Evolutionary conservation across 2,888 invertebrate genomes (phyloP).

Genomic region (Cataglyphis cursor): DNA sequence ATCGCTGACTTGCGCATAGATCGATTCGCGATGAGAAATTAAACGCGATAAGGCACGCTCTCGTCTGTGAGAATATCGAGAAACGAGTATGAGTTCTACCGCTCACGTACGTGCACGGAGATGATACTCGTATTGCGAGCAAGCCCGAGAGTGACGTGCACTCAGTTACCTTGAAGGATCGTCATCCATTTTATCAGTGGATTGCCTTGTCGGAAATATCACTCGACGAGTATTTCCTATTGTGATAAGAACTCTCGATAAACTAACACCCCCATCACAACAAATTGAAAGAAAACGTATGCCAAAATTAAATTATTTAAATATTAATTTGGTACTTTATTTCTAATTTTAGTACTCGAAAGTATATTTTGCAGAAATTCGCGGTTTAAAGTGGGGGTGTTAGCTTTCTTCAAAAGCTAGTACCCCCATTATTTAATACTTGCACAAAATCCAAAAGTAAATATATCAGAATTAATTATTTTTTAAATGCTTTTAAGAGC

Average conservation of each 20-base stretch:
- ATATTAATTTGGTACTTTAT: too few relatives aligned
- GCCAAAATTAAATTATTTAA: too few relatives aligned
- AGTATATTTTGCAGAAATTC: too few relatives aligned
- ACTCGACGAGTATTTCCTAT: constrained; percentile 75
- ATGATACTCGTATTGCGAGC: constrained; percentile 1
- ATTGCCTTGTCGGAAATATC: constrained; percentile 82
- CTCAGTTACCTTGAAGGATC: constrained; percentile 66
- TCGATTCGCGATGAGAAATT: constrained; percentile 51
- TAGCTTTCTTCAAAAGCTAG: too few relatives aligned
- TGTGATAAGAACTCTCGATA: constrained; percentile 66
- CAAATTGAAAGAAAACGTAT: too few relatives aligned
- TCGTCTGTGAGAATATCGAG: constrained; percentile 32
- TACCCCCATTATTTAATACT: too few relatives aligned
- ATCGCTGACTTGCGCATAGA: constrained; percentile 56
- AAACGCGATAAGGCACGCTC: constrained; percentile 44
- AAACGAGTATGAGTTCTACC: neutral
- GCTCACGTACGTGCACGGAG: neutral
- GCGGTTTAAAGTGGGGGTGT: too few relatives aligned
- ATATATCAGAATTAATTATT: too few relatives aligned
- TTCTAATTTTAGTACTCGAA: too few relatives aligned
- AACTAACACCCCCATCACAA: too few relatives aligned
- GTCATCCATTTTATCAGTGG: constrained; percentile 80
- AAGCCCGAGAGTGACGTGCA: constrained; percentile 60
- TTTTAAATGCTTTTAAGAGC: too few relatives aligned
- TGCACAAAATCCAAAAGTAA: too few relatives aligned